Conservation (phyloP, 2,888 invertebrate genomes). For the Scaptomyza caliginosa region DNA sequence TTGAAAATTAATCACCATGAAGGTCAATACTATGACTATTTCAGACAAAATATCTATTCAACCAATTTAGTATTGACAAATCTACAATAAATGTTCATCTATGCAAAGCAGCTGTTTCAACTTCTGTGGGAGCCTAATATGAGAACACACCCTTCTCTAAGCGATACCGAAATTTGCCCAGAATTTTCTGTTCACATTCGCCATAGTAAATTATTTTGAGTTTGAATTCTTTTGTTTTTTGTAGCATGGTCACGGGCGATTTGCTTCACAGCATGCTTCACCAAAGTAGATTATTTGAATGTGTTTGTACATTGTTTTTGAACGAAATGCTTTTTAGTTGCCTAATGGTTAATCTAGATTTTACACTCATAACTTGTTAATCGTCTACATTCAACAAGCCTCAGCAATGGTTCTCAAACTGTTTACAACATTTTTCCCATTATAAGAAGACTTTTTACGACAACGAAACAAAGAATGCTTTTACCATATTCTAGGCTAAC, state of each 20-base stretch:
- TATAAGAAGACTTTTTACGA: no score
- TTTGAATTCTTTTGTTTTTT: conserved; percentile 38
- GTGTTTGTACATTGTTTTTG: no score
- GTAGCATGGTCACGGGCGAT: conserved; percentile 68
- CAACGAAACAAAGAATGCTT: no score
- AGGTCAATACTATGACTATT: conserved; percentile 66
- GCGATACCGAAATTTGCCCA: conserved; percentile 34
- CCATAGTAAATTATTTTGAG: conserved; percentile 24
- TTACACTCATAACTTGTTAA: no score
- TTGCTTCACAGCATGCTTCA: conserved; percentile 40
- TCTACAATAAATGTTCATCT: neutral
- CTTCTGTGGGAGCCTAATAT: conserved; percentile 41
- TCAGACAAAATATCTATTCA: conserved; percentile 37
- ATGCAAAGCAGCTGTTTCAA: conserved; percentile 39
- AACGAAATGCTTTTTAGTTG: no score
- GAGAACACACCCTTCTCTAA: conserved; percentile 50
- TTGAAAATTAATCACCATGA: conserved; percentile 64
- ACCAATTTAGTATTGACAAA: conserved; percentile 14
- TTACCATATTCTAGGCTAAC: no score
- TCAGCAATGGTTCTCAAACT: no score
- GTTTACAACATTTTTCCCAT: no score
- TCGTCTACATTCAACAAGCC: no score
- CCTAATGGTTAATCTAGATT: no score
- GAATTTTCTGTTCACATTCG: conserved; percentile 26
- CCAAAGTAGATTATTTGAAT: conserved; percentile 22